A percentile compares a stretch with the other conserved stretches of the same genome.
These are phyloP conservation scores for Cricetomys ansorgei DNA, from an alignment of 2,113 vertebrate species.

Conservation along the genomic window DNA sequence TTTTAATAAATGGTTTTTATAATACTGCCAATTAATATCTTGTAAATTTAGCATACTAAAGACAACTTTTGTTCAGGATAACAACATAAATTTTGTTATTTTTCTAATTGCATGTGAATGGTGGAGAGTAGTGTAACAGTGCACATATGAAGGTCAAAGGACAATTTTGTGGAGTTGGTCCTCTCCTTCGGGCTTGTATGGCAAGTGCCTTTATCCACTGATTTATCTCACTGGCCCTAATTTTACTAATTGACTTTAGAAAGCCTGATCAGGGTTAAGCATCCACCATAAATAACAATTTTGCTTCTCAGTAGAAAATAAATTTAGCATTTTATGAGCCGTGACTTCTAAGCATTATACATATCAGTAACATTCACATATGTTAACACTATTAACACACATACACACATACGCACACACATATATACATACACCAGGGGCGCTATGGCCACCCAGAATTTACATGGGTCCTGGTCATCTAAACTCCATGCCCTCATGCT, in stretches of 20 bases:
- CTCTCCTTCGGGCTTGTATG: not conserved
- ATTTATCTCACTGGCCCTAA: not conserved
- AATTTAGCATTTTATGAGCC: not conserved
- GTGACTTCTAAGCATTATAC: not conserved
- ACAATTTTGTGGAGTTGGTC: not conserved
- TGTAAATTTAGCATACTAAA: conserved; percentile 41
- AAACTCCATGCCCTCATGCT: not conserved
- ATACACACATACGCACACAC: not conserved
- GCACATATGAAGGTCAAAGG: not conserved
- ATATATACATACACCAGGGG: not conserved
- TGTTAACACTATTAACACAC: not conserved
- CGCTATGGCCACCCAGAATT: not conserved
- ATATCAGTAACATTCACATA: not conserved
- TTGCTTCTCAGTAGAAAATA: not conserved
- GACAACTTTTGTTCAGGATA: conserved; percentile 42
- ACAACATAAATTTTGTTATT: not conserved
- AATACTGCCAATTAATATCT: conserved; percentile 35
- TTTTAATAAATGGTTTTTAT: not conserved
- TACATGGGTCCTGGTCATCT: too few species aligned
- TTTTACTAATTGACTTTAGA: not conserved
- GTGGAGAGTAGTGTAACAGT: not conserved
- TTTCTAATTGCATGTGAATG: not conserved
- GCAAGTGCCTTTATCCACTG: not conserved
- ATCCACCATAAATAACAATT: not conserved
- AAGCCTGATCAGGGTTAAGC: not conserved